A percentile compares a stretch with the other conserved stretches of the same genome.
Evolutionary conservation across 2,888 invertebrate species (phyloP).

Genomic region (Amphipyra berbera): DNA sequence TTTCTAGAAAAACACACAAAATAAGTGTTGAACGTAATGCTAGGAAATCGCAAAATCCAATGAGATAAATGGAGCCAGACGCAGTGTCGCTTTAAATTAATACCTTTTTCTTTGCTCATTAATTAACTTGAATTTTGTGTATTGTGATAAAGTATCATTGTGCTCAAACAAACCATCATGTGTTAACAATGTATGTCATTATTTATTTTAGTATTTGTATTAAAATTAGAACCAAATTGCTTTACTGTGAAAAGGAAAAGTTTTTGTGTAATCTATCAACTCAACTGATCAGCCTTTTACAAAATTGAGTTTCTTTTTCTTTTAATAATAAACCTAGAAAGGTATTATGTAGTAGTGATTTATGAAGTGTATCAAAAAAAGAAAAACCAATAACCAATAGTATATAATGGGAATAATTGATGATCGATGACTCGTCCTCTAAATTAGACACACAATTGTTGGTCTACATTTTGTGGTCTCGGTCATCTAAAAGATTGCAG

Average conservation of each 20-base stretch:
- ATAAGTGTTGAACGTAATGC: constrained; percentile 24
- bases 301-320: neutral
- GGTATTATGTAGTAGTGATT: neutral
- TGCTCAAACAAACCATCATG: constrained; percentile 43
- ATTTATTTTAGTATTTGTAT: constrained; percentile 49
- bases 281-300: constrained; percentile 63
- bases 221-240: constrained; percentile 38
- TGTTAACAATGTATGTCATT: constrained; percentile 56
- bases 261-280: constrained; percentile 54
- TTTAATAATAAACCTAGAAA: neutral
- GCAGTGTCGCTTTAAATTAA: constrained; percentile 19
- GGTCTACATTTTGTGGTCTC: constrained; percentile 25
- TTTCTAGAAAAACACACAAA: neutral
- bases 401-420: constrained; percentile 14
- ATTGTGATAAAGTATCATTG: constrained; percentile 41
- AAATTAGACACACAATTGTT: constrained; percentile 12
- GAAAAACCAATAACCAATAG: neutral
- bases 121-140: constrained; percentile 36
- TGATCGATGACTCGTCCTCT: constrained; percentile 8
- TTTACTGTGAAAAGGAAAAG: constrained; percentile 52
- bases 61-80: constrained; percentile 4
- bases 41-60: constrained; percentile 19
- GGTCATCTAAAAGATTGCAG: constrained; percentile 47
- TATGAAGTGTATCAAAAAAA: neutral
- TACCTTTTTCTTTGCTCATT: constrained; percentile 31